Conservation (phyloP, 2,888 invertebrate species). For the Vannuccia rotundouncinata region DNA sequence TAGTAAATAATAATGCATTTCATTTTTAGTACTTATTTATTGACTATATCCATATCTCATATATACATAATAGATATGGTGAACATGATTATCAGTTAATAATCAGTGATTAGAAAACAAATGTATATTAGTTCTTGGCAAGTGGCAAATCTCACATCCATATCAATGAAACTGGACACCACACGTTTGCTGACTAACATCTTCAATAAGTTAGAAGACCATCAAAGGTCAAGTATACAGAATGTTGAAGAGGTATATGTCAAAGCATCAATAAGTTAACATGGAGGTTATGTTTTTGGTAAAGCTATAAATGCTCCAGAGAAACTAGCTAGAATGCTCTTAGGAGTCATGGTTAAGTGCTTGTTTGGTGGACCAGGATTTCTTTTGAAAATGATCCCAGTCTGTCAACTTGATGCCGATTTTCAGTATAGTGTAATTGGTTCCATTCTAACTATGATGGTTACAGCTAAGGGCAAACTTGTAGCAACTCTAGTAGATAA, state of each 20-base stretch:
- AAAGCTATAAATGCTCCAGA: constrained; percentile 27
- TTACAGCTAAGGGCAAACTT: constrained; percentile 26
- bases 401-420: constrained; percentile 16
- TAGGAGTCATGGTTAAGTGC: constrained; percentile 13
- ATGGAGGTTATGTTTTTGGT: constrained; percentile 29
- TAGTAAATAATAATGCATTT: too few species aligned
- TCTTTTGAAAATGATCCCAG: constrained; percentile 18
- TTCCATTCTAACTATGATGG: background rate
- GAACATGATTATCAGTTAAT: too few species aligned
- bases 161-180: constrained; percentile 23
- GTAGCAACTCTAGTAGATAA: constrained; percentile 11
- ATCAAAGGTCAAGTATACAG: constrained; percentile 13
- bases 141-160: constrained; percentile 25
- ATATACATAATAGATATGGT: too few species aligned
- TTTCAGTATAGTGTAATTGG: constrained; percentile 24
- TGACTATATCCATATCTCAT: too few species aligned
- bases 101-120: too few species aligned
- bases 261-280: background rate
- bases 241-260: constrained; percentile 23
- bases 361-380: constrained; percentile 28
- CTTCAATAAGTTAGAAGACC: constrained; percentile 19
- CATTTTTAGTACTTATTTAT: too few species aligned
- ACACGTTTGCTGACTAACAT: constrained; percentile 16
- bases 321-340: constrained; percentile 11
- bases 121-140: too few species aligned